A percentile compares a stretch with the other conserved stretches of the same genome.
Conservation (phyloP, 1,140 invertebrate species). For the Diploscapter pachys region DNA sequence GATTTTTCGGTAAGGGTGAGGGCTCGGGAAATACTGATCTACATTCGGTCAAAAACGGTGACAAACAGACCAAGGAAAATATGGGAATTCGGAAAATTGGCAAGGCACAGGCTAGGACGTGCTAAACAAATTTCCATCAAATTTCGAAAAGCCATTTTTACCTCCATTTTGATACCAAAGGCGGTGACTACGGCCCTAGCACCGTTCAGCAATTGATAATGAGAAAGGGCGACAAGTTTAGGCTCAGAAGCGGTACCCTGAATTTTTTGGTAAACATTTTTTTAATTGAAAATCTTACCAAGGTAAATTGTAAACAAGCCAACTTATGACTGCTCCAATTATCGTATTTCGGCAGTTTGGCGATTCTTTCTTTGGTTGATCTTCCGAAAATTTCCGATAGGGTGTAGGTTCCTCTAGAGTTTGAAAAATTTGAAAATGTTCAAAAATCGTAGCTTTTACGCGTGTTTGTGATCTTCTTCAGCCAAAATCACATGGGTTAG, state of each 20-base stretch:
- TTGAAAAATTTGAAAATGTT: too few relatives aligned
- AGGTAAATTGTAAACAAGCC: conserved; percentile 55
- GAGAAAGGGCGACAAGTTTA: conserved; percentile 50
- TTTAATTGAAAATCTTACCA: background rate
- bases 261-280: background rate
- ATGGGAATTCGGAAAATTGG: conserved; percentile 52
- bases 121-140: conserved; percentile 39
- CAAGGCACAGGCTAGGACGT: conserved; percentile 51
- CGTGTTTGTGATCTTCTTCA: conserved; percentile 56
- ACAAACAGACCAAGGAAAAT: conserved; percentile 49
- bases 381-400: conserved; percentile 50
- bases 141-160: conserved; percentile 14
- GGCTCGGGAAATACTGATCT: conserved; percentile 50
- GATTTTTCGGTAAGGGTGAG: conserved; percentile 47
- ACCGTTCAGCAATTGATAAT: conserved; percentile 55
- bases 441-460: conserved; percentile 29
- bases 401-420: conserved; percentile 46
- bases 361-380: conserved; percentile 43
- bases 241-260: conserved; percentile 51
- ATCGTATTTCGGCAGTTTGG: conserved; percentile 51
- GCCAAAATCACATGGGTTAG: conserved; percentile 54
- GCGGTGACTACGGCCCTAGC: conserved; percentile 45
- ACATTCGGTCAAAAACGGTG: conserved; percentile 54
- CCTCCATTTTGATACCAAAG: conserved; percentile 48
- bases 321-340: conserved; percentile 55